Evolutionary conservation across 2,113 vertebrate genomes (phyloP), one percentile per base, ranked within the genome.

Genomic region (Coptodon bakossiorum): DNA sequence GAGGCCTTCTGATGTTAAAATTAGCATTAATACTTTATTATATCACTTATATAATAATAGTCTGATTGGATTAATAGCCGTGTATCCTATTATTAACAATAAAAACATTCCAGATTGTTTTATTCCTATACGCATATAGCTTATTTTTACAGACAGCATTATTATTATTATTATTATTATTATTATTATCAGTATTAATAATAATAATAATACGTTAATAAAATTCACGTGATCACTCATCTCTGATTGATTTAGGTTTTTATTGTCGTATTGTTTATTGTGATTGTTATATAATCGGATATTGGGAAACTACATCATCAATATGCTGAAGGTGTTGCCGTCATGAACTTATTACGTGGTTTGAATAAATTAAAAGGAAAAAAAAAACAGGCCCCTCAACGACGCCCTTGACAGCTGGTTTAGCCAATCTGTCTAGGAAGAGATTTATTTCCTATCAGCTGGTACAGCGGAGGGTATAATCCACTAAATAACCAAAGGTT

Each of bases 321-420:
- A 31, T 56, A 76, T 80, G 85, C 85, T 81, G 84, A 38, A 73
- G 24, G 40, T 71, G 63, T 24, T 38, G 45, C 59, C 68, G 27
- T 80, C 56, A 73, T 87, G 66, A 82, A 87, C 50, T 87, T 85
- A 89, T 89, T 85, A 83, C 45, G 54, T 38, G 87, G 8, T 66
- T 81, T 89, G 85, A 92, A 94, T 93, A 89, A 89, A 94, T 94
- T 90, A 92, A 63, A 90, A 88, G 52, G 7, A 7, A 40, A 22
- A 45, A 45, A 78, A 61, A 79, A 71, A 9, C 9, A 24, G 71
- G 80, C 80, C 86, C 88, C 82, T 83, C 57, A 89, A 89, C 54
- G 85, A 71, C 91, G 73, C 81, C 84, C 88, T 8, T 84, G 92
- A 91, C 92, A 94, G 88, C 91, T 93, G 89, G 14, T 87, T 91